Evolutionary conservation across 2,888 invertebrate genomes (phyloP).

Genomic region (Gonocerus acuteangulatus): DNA sequence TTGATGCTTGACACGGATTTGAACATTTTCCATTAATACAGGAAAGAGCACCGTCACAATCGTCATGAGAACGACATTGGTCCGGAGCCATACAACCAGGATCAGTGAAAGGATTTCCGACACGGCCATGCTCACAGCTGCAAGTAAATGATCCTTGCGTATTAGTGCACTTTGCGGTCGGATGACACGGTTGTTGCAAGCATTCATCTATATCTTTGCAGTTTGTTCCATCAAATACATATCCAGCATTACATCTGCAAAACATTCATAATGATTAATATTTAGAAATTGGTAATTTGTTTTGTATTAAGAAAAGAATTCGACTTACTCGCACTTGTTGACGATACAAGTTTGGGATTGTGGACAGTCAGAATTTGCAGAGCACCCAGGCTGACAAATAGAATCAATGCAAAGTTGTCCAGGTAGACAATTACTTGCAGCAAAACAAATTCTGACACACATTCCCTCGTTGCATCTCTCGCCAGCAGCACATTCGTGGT

Average conservation of each 20-base stretch:
- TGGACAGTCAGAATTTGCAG: conserved; percentile 70
- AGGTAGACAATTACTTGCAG: conserved; percentile 80
- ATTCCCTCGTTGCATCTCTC: conserved; percentile 71
- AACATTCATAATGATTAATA: conserved; percentile 1
- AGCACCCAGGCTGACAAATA: conserved; percentile 74
- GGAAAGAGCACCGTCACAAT: conserved; percentile 67
- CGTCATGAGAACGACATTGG: conserved; percentile 63
- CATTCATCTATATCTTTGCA: conserved; percentile 83
- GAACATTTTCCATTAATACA: conserved; percentile 70
- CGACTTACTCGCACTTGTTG: conserved; percentile 55
- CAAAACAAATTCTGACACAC: conserved; percentile 79
- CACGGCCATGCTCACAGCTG: conserved; percentile 66
- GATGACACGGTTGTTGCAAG: conserved; percentile 66
- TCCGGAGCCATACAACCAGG: conserved; percentile 72
- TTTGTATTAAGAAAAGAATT: neutral
- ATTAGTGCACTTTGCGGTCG: conserved; percentile 70
- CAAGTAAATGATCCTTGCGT: conserved; percentile 73
- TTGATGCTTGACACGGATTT: conserved; percentile 63
- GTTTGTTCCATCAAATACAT: conserved; percentile 60
- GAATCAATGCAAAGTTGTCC: conserved; percentile 82
- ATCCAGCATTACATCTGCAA: conserved; percentile 62
- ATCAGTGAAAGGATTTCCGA: conserved; percentile 61
- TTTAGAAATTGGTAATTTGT: neutral
- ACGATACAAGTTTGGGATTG: conserved; percentile 67
- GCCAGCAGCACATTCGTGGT: conserved; percentile 68